Base-by-base conservation (phyloP, 2,888 invertebrate species). In the Drosophila eohydei region DNA sequence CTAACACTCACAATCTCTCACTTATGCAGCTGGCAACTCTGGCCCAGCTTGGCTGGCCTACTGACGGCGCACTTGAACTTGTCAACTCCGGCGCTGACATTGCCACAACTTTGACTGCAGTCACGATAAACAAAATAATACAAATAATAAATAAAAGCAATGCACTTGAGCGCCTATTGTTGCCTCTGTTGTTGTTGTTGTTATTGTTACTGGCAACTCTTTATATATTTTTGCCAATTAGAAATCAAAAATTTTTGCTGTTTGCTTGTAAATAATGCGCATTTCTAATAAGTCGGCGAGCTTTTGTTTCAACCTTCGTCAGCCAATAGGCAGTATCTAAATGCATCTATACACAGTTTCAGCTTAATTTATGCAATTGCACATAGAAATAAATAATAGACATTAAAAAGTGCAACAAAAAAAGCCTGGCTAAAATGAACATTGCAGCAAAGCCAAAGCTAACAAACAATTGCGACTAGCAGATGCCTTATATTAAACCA, bases 21-120 rank as follows among this genome's bases (percentile, higher is more conserved):
- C 36, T 52, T 36, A 50, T 50, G 71, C 44, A 46, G 54, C 41
- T 63, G 64, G 55, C 74, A 76, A 74, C 77, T 57, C 68, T 68
- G 67, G 48, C 38, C 2, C 16, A n/a, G 21, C 16, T 36, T 28
- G 12, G 32, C 34, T 63, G 69, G 63, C 71, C 63, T 71, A 71
- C 71, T 71, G 58, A 38, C 56, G 14, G 59, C 67, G 88, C 83
- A 67, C 86, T 85, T 84, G 84, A 84, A 84, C 84, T 84, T 84
- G 84, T 88, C 88, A 84, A 84, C 86, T 88, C 78, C 74, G 63
- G 30, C 59, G 51, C 74, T 77, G 81, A 79, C 84, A 84, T 83
- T 86, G 84, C 78, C 69, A 77, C 79, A 78, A 71, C 80, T 75
- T 71, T 76, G 78, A 76, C 59, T 63, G 63, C 74, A 77, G 56